Percentiles rank a stretch among this genome's conserved stretches.
Conservation (phyloP, 2,797 vertebrate species). For the Cryptoblepharus egeriae region DNA sequence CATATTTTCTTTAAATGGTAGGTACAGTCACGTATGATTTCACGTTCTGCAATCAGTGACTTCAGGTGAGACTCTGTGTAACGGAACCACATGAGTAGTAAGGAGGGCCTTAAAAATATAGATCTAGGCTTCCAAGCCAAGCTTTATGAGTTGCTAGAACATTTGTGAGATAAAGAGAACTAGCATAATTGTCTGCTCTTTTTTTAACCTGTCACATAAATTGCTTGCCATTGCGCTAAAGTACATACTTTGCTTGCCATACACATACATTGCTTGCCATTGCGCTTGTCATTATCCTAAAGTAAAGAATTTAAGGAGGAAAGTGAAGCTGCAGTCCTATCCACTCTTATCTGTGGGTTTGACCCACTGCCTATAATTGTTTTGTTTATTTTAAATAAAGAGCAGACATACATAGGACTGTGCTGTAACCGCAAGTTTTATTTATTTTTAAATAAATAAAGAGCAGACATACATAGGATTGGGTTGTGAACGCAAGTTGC, state of each 20-base stretch:
- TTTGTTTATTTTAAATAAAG: no score
- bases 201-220: background rate
- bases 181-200: background rate
- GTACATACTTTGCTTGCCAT: conserved; percentile 1
- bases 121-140: background rate
- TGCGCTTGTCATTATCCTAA: no score
- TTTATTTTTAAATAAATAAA: no score
- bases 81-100: background rate
- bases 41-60: background rate
- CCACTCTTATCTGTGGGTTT: no score
- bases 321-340: no score
- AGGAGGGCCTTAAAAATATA: background rate
- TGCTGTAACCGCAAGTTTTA: background rate
- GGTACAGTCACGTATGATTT: background rate
- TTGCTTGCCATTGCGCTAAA: background rate
- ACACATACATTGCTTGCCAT: background rate
- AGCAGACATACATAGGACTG: no score
- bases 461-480: no score
- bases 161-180: background rate
- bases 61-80: no score
- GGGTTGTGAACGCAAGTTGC: background rate
- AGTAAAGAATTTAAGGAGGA: background rate
- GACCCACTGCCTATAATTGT: no score
- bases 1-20: background rate
- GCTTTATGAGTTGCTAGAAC: background rate